A percentile compares a stretch with the other conserved stretches of the same genome.
phyloP scores from a whole-genome alignment of 37 sponge, comb jelly and placozoan species.

The Crambe crambe region DNA sequence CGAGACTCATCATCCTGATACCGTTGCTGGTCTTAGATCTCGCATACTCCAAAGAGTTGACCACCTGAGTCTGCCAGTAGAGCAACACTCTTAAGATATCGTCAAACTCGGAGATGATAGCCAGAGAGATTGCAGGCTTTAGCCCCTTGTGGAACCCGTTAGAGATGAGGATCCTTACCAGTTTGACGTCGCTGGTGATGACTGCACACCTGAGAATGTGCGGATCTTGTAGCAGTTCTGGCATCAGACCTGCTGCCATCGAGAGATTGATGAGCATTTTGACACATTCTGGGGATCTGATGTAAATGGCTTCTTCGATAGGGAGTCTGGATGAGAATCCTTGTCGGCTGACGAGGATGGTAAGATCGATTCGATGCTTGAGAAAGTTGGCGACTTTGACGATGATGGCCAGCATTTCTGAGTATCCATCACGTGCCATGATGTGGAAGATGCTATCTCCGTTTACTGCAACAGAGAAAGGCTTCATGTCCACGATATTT shows the following conservation, averaged over 20 bases:
- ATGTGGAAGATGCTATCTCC: slow-evolving; percentile 63
- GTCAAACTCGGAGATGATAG: background rate
- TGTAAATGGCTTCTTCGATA: slow-evolving; percentile 49
- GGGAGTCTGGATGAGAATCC: slow-evolving; percentile 18
- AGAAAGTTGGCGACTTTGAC: slow-evolving; percentile 40
- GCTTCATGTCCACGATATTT: slow-evolving; percentile 22
- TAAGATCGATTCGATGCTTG: slow-evolving; percentile 1
- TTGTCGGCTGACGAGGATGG: slow-evolving; percentile 9
- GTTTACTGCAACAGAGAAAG: slow-evolving; percentile 12
- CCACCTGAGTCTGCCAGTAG: slow-evolving; percentile 58
- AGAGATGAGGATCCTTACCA: slow-evolving; percentile 47
- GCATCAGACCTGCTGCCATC: background rate
- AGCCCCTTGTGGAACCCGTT: slow-evolving; percentile 47
- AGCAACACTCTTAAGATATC: slow-evolving; percentile 38
- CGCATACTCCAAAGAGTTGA: slow-evolving; percentile 10
- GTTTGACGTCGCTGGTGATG: slow-evolving; percentile 4
- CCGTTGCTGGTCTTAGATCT: background rate
- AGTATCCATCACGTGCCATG: slow-evolving; percentile 34
- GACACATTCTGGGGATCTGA: slow-evolving; percentile 24
- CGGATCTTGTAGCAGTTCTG: slow-evolving; percentile 19
- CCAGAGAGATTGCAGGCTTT: slow-evolving; percentile 25
- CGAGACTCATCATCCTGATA: background rate
- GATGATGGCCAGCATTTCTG: slow-evolving; percentile 32
- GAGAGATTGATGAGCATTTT: slow-evolving; percentile 33
- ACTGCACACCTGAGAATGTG: slow-evolving; percentile 40